Evolutionary conservation across 2,888 invertebrate species (phyloP).

Genomic region (Pecten maximus): DNA sequence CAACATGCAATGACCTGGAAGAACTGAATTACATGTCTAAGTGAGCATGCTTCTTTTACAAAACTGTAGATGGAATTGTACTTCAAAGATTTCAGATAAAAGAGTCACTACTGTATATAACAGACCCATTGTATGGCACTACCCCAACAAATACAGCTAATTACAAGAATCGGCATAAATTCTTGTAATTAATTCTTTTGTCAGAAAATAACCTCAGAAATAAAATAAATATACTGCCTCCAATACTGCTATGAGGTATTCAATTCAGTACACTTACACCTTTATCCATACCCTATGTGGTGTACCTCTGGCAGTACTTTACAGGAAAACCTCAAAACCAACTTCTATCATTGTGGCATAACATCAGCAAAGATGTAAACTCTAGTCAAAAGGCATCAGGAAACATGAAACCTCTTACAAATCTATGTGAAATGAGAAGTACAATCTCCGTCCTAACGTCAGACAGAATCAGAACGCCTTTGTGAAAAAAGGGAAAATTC

Average conservation of each 20-base stretch:
- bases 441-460: neutral
- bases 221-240: neutral
- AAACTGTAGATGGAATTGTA: neutral
- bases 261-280: neutral
- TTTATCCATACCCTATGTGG: neutral
- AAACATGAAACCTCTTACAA: conserved; percentile 1
- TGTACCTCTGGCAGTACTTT: no score
- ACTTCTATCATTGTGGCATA: neutral
- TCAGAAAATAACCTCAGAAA: neutral
- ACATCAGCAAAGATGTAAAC: neutral
- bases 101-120: neutral
- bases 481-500: conserved; percentile 11
- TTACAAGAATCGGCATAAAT: neutral
- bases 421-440: neutral
- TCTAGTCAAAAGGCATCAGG: neutral
- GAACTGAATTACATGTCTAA: neutral
- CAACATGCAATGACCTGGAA: neutral
- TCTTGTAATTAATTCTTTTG: neutral
- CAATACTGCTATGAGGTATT: neutral
- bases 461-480: neutral
- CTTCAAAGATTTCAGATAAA: neutral
- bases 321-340: neutral
- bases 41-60: neutral
- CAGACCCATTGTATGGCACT: neutral
- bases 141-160: neutral